These are phyloP conservation scores for Percina caprodes DNA, from an alignment of 2,113 vertebrate species.

Conservation along the genomic window DNA sequence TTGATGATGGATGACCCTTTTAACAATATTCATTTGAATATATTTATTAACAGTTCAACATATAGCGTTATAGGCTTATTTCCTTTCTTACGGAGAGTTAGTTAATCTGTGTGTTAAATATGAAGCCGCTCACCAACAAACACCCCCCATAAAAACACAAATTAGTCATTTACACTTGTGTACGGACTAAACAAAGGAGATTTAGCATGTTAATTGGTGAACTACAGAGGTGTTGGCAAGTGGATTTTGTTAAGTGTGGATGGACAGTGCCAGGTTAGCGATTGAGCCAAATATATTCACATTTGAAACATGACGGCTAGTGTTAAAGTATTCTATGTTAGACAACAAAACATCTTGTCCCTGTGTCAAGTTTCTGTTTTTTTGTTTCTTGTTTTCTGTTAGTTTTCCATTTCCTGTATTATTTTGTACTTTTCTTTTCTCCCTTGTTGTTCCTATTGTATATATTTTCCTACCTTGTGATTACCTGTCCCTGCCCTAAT, in stretches of 20 bases:
- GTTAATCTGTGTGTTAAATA: neutral
- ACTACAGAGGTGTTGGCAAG: neutral
- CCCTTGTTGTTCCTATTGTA: too few relatives aligned
- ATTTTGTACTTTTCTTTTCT: too few relatives aligned
- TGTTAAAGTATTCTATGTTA: conserved; percentile 2
- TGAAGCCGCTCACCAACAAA: neutral
- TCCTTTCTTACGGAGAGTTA: neutral
- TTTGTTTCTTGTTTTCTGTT: too few relatives aligned
- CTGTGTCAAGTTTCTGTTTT: too few relatives aligned
- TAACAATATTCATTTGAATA: neutral
- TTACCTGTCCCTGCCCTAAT: too few relatives aligned
- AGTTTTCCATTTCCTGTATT: too few relatives aligned
- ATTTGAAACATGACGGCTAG: neutral
- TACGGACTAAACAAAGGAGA: neutral
- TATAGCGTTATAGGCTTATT: neutral
- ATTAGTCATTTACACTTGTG: neutral
- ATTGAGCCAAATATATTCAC: neutral
- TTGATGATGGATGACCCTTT: neutral
- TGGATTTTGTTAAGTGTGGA: neutral
- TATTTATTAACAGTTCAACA: neutral
- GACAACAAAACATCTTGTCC: neutral
- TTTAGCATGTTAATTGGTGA: neutral
- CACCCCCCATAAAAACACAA: neutral
- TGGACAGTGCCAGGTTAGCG: neutral
- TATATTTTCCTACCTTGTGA: too few relatives aligned